Conservation (phyloP, 2,113 vertebrate species). For the Callaeas wilsoni region DNA sequence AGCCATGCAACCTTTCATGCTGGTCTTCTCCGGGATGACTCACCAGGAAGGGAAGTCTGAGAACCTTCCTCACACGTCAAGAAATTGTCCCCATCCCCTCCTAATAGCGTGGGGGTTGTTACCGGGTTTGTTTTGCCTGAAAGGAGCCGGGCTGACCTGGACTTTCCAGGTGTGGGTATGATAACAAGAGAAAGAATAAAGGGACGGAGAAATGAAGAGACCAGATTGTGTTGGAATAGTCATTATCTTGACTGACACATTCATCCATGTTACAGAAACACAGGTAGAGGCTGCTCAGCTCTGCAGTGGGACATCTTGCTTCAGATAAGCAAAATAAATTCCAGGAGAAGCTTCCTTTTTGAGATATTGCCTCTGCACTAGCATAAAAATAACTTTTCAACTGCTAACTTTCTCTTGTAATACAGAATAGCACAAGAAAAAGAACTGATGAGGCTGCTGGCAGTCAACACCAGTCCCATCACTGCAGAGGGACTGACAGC, state of each 20-base stretch:
- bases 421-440: background rate
- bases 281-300: background rate
- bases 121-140: background rate
- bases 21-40: background rate
- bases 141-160: background rate
- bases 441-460: background rate
- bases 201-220: background rate
- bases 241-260: background rate
- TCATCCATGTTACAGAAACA: background rate
- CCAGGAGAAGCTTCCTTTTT: background rate
- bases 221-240: background rate
- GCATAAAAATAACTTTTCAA: background rate
- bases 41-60: background rate
- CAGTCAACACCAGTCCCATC: background rate
- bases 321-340: constrained; percentile 17
- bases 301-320: background rate
- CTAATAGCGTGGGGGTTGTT: background rate
- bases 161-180: background rate
- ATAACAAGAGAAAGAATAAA: background rate
- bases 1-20: background rate
- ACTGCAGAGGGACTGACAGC: background rate
- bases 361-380: background rate
- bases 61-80: background rate
- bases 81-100: background rate
- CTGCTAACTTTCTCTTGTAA: background rate